phyloP scores from a whole-genome alignment of 2,797 vertebrate species.

The Pristis pectinata region DNA sequence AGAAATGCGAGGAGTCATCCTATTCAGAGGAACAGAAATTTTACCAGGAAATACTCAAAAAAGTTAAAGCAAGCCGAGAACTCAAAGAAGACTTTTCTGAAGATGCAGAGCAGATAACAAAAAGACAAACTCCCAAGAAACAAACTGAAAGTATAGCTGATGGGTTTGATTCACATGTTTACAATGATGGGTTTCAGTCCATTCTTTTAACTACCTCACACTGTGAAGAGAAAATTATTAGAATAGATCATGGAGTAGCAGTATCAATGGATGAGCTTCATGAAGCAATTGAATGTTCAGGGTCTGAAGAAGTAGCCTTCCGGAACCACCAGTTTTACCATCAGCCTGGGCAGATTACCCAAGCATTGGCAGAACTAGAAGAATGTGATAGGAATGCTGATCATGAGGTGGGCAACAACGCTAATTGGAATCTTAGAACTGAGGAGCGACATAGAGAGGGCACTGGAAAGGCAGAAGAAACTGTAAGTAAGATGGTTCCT shows the following conservation, averaged over 20 bases:
- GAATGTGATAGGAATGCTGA: neutral
- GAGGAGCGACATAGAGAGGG: neutral
- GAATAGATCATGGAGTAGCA: constrained; percentile 16
- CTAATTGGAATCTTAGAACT: constrained; percentile 13
- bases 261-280: neutral
- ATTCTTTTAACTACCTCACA: neutral
- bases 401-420: neutral
- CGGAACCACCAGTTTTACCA: neutral
- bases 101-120: constrained; percentile 39
- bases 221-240: constrained; percentile 17
- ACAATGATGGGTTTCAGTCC: neutral
- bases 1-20: constrained; percentile 44
- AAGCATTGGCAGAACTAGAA: neutral
- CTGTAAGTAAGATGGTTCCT: constrained; percentile 19
- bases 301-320: neutral
- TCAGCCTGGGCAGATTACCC: neutral
- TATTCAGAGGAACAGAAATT: constrained; percentile 46
- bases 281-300: neutral
- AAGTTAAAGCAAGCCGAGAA: constrained; percentile 40
- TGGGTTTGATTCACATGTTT: neutral
- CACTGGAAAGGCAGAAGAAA: neutral
- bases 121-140: neutral
- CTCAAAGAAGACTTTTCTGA: neutral
- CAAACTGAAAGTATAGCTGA: neutral
- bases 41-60: constrained; percentile 45